phyloP scores from a whole-genome alignment of 2,888 invertebrate species.

The Eugnorisma glareosa region DNA sequence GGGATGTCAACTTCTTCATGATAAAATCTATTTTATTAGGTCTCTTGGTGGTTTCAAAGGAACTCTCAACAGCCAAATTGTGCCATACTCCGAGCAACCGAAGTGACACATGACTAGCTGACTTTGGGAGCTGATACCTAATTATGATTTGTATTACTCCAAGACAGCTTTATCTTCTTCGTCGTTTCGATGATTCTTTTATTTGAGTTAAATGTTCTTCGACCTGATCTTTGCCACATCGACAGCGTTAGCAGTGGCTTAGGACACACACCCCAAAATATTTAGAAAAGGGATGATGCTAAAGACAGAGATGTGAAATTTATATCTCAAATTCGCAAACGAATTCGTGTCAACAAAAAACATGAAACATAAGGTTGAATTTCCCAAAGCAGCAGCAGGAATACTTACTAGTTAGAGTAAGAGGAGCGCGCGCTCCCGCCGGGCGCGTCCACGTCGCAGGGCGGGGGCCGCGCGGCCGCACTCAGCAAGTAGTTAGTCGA shows the following conservation, averaged over 20 bases:
- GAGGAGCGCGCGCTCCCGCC: constrained; percentile 75
- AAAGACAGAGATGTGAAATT: background rate
- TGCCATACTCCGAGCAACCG: background rate
- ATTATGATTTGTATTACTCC: background rate
- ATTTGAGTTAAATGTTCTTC: background rate
- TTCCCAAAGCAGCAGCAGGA: background rate
- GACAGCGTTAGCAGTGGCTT: background rate
- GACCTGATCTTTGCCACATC: background rate
- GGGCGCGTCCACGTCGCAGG: constrained; percentile 78
- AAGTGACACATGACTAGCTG: background rate
- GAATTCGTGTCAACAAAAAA: background rate
- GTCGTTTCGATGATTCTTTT: background rate
- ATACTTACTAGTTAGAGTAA: constrained; percentile 81
- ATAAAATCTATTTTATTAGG: background rate
- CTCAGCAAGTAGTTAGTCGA: constrained; percentile 88
- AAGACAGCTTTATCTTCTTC: background rate
- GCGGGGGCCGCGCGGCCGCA: constrained; percentile 85
- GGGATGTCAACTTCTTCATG: background rate
- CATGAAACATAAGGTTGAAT: background rate
- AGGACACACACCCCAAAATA: background rate
- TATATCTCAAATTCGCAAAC: background rate
- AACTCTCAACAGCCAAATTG: background rate
- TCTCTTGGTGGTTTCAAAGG: background rate
- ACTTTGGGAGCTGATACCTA: background rate
- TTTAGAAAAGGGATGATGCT: background rate